A percentile compares a stretch with the other conserved stretches of the same genome.
Evolutionary conservation across 2,888 invertebrate species (phyloP).

Genomic region (Monoplex corrugatus): DNA sequence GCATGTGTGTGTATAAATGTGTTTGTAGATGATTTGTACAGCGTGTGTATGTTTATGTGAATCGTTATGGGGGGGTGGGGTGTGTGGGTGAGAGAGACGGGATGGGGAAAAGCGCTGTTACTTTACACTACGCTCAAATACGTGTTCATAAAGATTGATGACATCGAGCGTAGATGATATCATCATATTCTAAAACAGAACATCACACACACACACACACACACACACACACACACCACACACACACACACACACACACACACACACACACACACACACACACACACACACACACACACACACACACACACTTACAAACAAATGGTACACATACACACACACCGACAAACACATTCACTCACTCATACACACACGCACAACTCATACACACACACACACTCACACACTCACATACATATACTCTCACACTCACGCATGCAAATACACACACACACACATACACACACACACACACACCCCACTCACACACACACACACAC

Average conservation of each 20-base stretch:
- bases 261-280: not conserved
- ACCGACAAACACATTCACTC: not conserved
- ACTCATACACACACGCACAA: not conserved
- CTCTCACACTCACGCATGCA: not conserved
- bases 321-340: not conserved
- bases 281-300: conserved; percentile 6
- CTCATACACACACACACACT: not conserved
- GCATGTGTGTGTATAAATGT: no score
- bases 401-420: not conserved
- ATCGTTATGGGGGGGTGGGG: no score
- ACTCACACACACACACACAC: not conserved
- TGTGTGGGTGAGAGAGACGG: no score
- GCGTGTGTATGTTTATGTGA: no score
- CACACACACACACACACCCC: not conserved
- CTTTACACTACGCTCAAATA: no score
- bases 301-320: not conserved
- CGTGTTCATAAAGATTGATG: no score
- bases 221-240: not conserved
- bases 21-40: no score
- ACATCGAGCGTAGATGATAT: no score
- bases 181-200: no score
- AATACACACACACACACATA: not conserved
- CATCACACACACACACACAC: conserved; percentile 22
- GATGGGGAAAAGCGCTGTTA: no score
- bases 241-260: not conserved